Base-by-base conservation (phyloP, 2,797 vertebrate species). In the Sylvia borin region DNA sequence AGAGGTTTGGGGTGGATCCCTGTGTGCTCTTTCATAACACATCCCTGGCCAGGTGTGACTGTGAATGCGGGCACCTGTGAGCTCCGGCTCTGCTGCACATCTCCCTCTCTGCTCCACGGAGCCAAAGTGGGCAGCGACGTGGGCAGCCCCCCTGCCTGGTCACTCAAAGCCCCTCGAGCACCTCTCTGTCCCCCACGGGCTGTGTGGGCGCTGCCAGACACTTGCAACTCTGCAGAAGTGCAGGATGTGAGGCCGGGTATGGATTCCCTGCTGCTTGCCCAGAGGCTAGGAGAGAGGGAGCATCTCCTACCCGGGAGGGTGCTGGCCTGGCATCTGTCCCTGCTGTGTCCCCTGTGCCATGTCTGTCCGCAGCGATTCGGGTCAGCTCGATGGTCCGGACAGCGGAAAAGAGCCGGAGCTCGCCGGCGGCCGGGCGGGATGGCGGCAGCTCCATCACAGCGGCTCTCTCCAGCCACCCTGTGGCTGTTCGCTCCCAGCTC, bases 381-480 rank as follows among this genome's bases (percentile, higher is more conserved):
- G n/a, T 58, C 73, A 54, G 66, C 50, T 6, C 29, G 53, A 29
- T 11, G 27, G 27, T n/a, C 16, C 2, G 1, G 66, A 15, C 16
- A n/a, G 20, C 11, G 2, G 17, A 15, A 47, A 77, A 45, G 61
- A 40, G 76, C 24, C 10, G 1, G 61, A 50, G 60, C 43, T 50
- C 6, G 38, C 12, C 8, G 17, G 67, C 62, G 10, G 77, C 76
- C 24, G 65, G 31, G 68, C 13, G 60, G 66, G 62, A 21, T 36
- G 73, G 70, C 29, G 0, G 82, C 93, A 73, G 91, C 90, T 88
- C 66, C 76, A 8, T 7, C 88, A 82, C 50, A 0, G 42, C 16
- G 2, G 96, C 93, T 96, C 96, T 95, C 96, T 97, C 95, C 95
- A 95, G 95, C 96, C 96, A 95, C 96, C 96, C 92, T 95, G 95